Percentiles rank a stretch among this genome's conserved stretches.
These are phyloP conservation scores for Momotus momota DNA, from an alignment of 2,797 vertebrate species.

Conservation along the genomic window DNA sequence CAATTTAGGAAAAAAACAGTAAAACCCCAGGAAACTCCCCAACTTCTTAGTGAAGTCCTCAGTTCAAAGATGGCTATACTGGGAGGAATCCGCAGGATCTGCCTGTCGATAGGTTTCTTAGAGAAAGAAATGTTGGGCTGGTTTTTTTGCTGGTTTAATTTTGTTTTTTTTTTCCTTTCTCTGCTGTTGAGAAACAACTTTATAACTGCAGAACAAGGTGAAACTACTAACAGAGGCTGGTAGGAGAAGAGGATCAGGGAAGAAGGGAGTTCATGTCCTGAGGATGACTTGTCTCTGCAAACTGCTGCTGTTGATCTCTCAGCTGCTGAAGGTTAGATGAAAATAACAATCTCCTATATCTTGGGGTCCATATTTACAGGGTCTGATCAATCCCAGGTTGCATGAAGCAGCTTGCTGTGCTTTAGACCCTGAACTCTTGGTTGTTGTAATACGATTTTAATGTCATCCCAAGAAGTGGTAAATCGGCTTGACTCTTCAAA, in stretches of 20 bases:
- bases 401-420: background rate
- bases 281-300: background rate
- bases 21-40: conserved; percentile 79
- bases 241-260: background rate
- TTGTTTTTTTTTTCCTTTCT: background rate
- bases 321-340: background rate
- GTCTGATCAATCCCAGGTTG: background rate
- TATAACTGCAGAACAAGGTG: conserved; percentile 74
- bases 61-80: conserved; percentile 83
- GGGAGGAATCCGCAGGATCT: conserved; percentile 80
- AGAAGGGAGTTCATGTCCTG: background rate
- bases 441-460: background rate
- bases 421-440: background rate
- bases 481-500: background rate
- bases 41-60: conserved; percentile 77
- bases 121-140: conserved; percentile 58
- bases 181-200: conserved; percentile 72
- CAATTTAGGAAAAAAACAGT: conserved; percentile 77
- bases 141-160: background rate
- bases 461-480: background rate
- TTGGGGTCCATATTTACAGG: background rate
- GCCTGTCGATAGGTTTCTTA: conserved; percentile 82
- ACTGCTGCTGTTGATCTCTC: background rate
- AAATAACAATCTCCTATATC: background rate
- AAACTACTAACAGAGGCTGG: conserved; percentile 36